Evolutionary conservation across 2,797 vertebrate species (phyloP).

Genomic region (Alca torda): DNA sequence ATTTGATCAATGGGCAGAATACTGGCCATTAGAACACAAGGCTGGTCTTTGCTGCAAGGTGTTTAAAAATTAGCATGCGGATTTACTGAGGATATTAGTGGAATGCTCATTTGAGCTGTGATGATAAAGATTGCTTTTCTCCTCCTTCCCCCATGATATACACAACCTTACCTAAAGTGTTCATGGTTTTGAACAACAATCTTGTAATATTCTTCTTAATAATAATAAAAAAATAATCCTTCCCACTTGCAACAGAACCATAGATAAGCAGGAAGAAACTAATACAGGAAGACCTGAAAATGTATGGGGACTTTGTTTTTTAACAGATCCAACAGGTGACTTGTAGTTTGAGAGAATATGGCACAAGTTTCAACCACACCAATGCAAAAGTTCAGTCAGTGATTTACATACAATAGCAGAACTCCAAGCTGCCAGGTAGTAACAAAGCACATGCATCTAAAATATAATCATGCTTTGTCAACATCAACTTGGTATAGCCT

Average conservation of each 20-base stretch:
- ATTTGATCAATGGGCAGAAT: neutral
- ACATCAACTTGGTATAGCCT: neutral
- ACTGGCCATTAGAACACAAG: neutral
- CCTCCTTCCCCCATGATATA: neutral
- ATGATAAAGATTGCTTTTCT: neutral
- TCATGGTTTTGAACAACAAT: neutral
- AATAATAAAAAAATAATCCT: neutral
- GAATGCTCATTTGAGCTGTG: neutral
- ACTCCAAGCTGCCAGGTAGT: neutral
- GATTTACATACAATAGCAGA: neutral
- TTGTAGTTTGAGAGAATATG: neutral
- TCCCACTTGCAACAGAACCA: neutral
- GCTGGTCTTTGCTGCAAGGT: neutral
- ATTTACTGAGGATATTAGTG: neutral
- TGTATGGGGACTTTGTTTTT: neutral
- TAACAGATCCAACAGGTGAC: neutral
- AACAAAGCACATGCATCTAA: neutral
- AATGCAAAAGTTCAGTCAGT: neutral
- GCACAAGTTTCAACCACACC: neutral
- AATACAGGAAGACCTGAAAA: neutral
- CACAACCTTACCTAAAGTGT: neutral
- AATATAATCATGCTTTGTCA: neutral
- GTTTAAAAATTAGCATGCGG: neutral
- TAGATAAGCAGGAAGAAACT: neutral
- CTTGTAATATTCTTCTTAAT: neutral